Conservation (phyloP, 2,797 vertebrate genomes). For the Buceros bicornis region DNA sequence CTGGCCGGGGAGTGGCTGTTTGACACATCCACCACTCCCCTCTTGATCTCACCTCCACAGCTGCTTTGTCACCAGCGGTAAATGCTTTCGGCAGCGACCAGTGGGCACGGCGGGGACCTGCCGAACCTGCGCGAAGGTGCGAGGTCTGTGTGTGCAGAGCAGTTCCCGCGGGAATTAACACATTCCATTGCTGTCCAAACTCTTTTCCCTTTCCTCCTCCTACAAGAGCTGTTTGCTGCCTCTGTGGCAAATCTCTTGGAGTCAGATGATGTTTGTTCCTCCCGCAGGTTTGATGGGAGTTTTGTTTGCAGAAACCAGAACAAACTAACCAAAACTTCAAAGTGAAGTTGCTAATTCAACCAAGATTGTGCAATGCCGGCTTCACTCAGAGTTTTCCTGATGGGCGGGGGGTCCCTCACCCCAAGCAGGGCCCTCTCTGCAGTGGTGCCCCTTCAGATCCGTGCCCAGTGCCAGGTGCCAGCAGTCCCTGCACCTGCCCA, state of each 20-base stretch:
- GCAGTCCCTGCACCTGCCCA: accelerated
- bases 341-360: background rate
- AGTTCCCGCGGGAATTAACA: background rate
- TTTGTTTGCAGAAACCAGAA: background rate
- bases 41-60: background rate
- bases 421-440: background rate
- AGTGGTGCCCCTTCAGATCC: accelerated
- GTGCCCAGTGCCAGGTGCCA: accelerated
- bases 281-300: background rate
- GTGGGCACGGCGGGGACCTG: background rate
- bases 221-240: background rate
- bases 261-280: background rate
- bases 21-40: background rate
- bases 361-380: background rate
- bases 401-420: background rate
- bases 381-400: background rate
- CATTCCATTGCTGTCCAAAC: background rate
- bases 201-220: background rate
- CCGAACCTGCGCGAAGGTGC: background rate
- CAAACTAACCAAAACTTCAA: background rate
- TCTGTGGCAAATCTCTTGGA: background rate
- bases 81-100: background rate
- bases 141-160: background rate
- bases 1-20: background rate
- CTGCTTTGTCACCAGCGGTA: background rate